Base-by-base conservation (phyloP, 2,113 vertebrate species). In the Crotalus viridis region DNA sequence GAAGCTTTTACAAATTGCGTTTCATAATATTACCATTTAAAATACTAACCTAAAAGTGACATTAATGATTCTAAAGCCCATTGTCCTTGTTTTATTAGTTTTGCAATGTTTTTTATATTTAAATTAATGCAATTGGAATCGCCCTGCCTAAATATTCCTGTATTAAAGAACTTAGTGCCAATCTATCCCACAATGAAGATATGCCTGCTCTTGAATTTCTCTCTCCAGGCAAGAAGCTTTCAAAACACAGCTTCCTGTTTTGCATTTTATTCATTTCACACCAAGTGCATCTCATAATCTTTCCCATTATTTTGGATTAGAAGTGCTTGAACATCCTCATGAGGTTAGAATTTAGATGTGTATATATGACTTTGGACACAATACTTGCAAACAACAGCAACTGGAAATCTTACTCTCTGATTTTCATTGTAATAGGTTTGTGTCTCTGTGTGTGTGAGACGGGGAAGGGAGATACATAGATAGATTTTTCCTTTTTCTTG, bases 211-310 rank as follows among this genome's bases (percentile, higher is more conserved):
- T 96, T 94, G 69, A 88, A 61, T 94, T 94, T 94, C 91, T 95
- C 19, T 96, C 92, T 95, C 95, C 39, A 94, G 93, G 92, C 94
- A 96, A 96, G 85, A 43, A 91, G 13, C 28, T 96, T 96, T 95
- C 90, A 97, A 95, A 95, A 26, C 39, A 39, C 4, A n/a, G 88
- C 22, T 89, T 15, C 46, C 64, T 95, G 22, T 90, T 97, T 95
- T 95, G 93, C 93, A 96, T 96, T 96, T 97, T 95, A 93, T 94
- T 97, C 91, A 95, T 97, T 97, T 97, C 95, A 97, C 89, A 96
- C 86, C 64, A 96, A 94, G 87, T 94, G 93, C 95, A 94, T 96
- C 93, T 96, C 57, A 93, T 97, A 96, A 95, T 95, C 61, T 94
- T 87, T 93, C 95, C 94, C 92, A 94, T 96, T 96, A 95, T 96